Evolutionary conservation across 2,888 invertebrate genomes (phyloP).

Genomic region (Ganaspis brasiliensis): DNA sequence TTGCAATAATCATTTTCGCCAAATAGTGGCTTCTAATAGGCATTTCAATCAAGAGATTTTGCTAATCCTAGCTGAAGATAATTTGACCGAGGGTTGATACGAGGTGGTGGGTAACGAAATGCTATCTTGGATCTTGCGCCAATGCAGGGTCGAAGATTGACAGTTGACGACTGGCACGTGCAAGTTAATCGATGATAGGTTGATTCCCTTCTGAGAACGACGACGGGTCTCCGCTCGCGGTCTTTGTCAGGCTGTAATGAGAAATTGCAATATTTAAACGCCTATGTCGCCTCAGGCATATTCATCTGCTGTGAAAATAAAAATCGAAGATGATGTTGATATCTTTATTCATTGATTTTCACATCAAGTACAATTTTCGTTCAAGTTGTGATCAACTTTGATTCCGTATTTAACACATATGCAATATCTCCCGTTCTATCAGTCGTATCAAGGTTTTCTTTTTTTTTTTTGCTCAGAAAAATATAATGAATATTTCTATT

Average conservation of each 20-base stretch:
- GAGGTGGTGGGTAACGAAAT: conserved; percentile 55
- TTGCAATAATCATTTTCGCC: conserved; percentile 12
- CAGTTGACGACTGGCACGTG: conserved; percentile 68
- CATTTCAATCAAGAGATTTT: conserved; percentile 27
- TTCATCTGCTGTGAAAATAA: conserved; percentile 22
- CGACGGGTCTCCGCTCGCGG: conserved; percentile 59
- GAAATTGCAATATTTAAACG: conserved; percentile 73
- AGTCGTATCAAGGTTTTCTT: too few relatives aligned
- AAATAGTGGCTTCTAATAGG: conserved; percentile 14
- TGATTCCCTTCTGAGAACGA: conserved; percentile 59
- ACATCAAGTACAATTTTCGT: too few relatives aligned
- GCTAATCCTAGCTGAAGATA: conserved; percentile 21
- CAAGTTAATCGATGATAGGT: conserved; percentile 64
- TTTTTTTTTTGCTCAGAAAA: too few relatives aligned
- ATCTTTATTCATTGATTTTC: background rate
- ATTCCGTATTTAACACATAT: too few relatives aligned
- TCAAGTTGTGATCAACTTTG: too few relatives aligned
- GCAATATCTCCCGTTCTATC: too few relatives aligned
- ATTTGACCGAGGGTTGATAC: conserved; percentile 26
- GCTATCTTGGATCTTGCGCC: conserved; percentile 57
- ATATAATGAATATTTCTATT: too few relatives aligned
- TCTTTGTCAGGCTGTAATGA: conserved; percentile 66
- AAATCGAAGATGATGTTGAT: background rate
- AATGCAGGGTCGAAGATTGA: conserved; percentile 60
- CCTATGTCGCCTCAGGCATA: conserved; percentile 58